A percentile compares a stretch with the other conserved stretches of the same genome.
These are phyloP conservation scores for Cichlasoma orientale DNA, from an alignment of 2,797 vertebrate species.

Conservation along the genomic window DNA sequence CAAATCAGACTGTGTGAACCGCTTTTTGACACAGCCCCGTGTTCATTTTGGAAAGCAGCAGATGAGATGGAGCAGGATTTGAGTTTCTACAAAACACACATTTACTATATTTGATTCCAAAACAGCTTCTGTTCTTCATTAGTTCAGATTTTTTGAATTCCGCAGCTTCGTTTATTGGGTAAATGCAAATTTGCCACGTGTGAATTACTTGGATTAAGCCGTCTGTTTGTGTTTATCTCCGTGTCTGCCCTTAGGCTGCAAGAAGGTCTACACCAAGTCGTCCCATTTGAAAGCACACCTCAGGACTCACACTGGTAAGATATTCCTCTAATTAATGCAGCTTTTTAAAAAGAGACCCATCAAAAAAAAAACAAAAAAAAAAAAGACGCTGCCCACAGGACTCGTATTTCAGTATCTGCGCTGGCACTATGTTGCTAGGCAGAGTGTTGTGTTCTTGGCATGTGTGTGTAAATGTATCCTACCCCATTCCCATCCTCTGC, in stretches of 20 bases:
- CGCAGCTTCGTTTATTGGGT: slow-evolving; percentile 44
- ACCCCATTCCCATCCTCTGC: slow-evolving; percentile 72
- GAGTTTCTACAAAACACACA: slow-evolving; percentile 23
- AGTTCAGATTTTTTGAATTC: slow-evolving; percentile 60
- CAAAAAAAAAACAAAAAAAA: slow-evolving; percentile 24
- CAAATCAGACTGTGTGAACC: background rate
- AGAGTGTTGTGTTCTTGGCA: slow-evolving; percentile 81
- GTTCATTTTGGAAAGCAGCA: slow-evolving; percentile 2
- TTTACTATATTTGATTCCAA: slow-evolving; percentile 36
- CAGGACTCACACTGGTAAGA: slow-evolving; percentile 98
- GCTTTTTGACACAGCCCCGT: background rate
- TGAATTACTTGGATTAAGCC: slow-evolving; percentile 52
- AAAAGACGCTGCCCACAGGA: slow-evolving; percentile 25
- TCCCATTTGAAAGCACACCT: slow-evolving; percentile 99
- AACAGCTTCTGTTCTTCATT: slow-evolving; percentile 61
- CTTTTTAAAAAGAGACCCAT: slow-evolving; percentile 42
- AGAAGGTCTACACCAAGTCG: slow-evolving; percentile 99
- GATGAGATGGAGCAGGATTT: background rate
- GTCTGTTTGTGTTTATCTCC: slow-evolving; percentile 68
- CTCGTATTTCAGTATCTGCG: slow-evolving; percentile 74
- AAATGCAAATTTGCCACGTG: slow-evolving; percentile 56
- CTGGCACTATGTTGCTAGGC: slow-evolving; percentile 80
- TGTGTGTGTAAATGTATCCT: slow-evolving; percentile 81
- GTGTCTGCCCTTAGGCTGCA: slow-evolving; percentile 87
- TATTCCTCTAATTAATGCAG: slow-evolving; percentile 47